Conservation (phyloP, 2,797 vertebrate species). For the Capromys pilorides region DNA sequence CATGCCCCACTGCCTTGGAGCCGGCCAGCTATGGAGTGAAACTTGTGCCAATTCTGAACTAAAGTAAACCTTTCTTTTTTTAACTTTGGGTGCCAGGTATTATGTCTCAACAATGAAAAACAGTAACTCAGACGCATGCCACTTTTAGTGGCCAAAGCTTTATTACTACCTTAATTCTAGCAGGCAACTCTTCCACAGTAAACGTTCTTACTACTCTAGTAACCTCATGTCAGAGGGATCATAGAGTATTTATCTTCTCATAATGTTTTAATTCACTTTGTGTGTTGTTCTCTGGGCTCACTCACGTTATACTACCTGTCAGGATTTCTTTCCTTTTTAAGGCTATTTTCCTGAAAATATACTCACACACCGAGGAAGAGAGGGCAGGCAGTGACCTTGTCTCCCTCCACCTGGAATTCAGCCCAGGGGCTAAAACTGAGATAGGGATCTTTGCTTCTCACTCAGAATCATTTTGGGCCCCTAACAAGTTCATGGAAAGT, state of each 20-base stretch:
- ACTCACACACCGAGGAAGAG: neutral
- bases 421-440: neutral
- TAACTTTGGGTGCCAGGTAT: neutral
- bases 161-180: neutral
- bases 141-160: neutral
- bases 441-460: neutral
- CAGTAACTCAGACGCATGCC: neutral
- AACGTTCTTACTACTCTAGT: neutral
- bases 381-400: neutral
- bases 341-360: neutral
- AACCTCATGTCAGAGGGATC: neutral
- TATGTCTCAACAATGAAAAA: neutral
- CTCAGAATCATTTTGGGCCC: neutral
- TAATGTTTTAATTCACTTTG: neutral
- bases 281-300: neutral
- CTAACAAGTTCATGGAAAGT: neutral
- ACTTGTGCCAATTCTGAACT: neutral
- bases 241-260: neutral
- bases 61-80: neutral
- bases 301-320: neutral
- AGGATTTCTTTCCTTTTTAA: neutral
- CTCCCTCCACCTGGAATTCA: neutral
- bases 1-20: neutral
- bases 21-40: neutral
- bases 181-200: neutral